Conservation (phyloP, 2,113 vertebrate species). For the Hydrochoerus hydrochaeris region DNA sequence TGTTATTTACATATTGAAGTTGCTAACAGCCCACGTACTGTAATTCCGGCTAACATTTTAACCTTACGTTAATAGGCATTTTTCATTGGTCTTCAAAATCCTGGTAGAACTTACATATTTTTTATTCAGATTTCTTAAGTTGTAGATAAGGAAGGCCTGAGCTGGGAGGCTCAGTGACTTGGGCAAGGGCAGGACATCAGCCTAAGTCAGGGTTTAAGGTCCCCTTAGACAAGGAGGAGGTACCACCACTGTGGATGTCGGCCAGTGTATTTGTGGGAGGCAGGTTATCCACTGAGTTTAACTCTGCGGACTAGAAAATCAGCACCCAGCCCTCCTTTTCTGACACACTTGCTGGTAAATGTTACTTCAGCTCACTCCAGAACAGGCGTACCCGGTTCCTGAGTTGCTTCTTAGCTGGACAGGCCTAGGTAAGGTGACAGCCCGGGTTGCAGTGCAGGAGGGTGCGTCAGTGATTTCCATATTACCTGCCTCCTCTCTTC, state of each 20-base stretch:
- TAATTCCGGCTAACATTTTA: neutral
- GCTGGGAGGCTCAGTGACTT: neutral
- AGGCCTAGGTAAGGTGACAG: neutral
- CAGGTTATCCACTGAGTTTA: neutral
- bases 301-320: neutral
- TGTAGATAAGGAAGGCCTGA: neutral
- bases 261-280: neutral
- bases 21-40: neutral
- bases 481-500: neutral
- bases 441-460: neutral
- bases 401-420: neutral
- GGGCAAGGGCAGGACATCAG: neutral
- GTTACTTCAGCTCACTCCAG: neutral
- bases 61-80: neutral
- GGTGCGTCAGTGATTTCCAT: fast-evolving
- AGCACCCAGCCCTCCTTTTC: neutral
- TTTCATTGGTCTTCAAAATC: conserved; percentile 27
- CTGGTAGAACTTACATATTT: neutral
- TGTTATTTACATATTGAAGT: neutral
- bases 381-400: neutral
- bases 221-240: neutral
- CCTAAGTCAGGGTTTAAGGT: neutral
- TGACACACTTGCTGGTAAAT: neutral
- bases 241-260: too few relatives aligned
- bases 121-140: neutral